Conservation (phyloP, 1,140 invertebrate genomes). For the Brachionus paranguensis region DNA sequence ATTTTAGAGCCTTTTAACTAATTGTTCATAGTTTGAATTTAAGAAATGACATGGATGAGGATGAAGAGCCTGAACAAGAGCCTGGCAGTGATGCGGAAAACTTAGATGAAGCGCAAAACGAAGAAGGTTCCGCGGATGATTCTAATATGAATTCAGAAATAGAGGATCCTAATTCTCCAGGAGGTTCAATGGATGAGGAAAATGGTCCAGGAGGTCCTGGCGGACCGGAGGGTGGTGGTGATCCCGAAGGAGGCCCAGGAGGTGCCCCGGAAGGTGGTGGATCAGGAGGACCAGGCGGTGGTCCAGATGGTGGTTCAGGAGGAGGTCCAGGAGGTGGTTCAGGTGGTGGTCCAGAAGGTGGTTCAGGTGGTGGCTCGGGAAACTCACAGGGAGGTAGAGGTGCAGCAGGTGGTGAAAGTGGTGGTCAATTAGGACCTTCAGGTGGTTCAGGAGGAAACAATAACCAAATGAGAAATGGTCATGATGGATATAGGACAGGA, state of each 20-base stretch:
- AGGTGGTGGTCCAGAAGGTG: background rate
- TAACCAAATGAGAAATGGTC: background rate
- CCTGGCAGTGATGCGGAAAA: background rate
- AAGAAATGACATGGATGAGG: background rate
- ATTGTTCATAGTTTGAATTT: background rate
- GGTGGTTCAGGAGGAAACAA: background rate
- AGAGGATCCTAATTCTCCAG: background rate
- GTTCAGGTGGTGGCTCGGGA: background rate
- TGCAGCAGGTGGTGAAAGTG: background rate
- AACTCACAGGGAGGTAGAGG: background rate
- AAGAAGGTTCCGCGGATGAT: background rate
- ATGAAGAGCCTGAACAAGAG: background rate
- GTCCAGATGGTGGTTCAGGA: background rate
- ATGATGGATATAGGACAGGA: background rate
- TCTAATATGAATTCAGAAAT: background rate
- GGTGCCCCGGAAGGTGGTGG: background rate
- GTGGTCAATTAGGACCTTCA: background rate
- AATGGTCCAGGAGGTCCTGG: background rate
- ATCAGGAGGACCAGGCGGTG: background rate
- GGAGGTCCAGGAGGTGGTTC: background rate
- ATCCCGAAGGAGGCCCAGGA: background rate
- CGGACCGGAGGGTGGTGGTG: background rate
- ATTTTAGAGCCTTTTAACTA: background rate
- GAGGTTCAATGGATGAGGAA: background rate
- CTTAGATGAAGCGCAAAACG: background rate